These are phyloP conservation scores for Helleia helle DNA, from an alignment of 2,888 invertebrate genomes.

Conservation along the genomic window DNA sequence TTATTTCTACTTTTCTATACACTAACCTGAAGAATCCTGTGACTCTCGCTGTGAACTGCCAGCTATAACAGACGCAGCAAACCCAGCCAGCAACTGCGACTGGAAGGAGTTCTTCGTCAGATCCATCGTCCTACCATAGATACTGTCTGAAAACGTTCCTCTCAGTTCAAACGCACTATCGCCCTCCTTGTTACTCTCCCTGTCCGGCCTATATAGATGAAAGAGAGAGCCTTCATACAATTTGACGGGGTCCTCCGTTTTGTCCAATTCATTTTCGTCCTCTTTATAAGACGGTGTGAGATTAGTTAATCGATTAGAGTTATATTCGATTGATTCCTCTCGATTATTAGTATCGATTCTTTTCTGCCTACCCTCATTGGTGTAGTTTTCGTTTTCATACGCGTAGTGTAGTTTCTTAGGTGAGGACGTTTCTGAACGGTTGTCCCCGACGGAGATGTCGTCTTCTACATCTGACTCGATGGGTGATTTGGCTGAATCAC, in stretches of 20 bases:
- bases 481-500: conserved; percentile 39
- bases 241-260: conserved; percentile 46
- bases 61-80: conserved; percentile 58
- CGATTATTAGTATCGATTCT: conserved; percentile 28
- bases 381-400: conserved; percentile 29
- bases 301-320: conserved; percentile 38
- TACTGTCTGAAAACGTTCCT: conserved; percentile 43
- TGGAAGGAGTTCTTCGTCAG: conserved; percentile 57
- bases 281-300: conserved; percentile 57
- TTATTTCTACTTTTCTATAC: no score
- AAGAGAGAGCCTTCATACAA: conserved; percentile 55
- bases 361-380: conserved; percentile 29
- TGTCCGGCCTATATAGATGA: conserved; percentile 51
- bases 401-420: conserved; percentile 33
- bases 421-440: conserved; percentile 55
- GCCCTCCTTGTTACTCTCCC: conserved; percentile 43
- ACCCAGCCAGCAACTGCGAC: conserved; percentile 57
- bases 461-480: conserved; percentile 47
- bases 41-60: conserved; percentile 50
- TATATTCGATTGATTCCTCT: conserved; percentile 44
- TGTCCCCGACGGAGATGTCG: conserved; percentile 62
- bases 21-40: conserved; percentile 49
- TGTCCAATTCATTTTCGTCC: conserved; percentile 48
- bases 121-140: conserved; percentile 61
- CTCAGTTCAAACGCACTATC: conserved; percentile 39